Evolutionary conservation across 2,888 invertebrate species (phyloP).

Genomic region (Kryphioiulus occultus): DNA sequence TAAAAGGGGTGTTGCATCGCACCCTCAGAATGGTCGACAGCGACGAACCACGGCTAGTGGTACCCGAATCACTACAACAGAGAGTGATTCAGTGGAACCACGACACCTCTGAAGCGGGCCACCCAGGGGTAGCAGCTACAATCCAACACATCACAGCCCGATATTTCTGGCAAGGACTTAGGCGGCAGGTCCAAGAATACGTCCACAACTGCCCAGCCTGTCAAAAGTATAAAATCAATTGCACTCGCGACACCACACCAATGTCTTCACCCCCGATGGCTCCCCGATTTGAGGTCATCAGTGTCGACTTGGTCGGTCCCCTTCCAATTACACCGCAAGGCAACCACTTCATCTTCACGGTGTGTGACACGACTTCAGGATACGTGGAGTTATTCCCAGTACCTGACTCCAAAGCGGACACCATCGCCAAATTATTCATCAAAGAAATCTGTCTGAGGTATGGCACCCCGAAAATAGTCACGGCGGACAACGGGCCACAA

Average conservation of each 20-base stretch:
- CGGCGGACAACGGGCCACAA: neutral
- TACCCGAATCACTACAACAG: neutral
- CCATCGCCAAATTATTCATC: neutral
- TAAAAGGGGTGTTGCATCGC: neutral
- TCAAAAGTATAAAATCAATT: neutral
- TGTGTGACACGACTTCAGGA: neutral
- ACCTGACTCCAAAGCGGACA: neutral
- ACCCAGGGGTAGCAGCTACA: neutral
- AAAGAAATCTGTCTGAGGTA: neutral
- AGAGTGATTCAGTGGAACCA: neutral
- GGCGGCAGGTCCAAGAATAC: no score
- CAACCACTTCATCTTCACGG: neutral
- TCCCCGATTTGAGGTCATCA: neutral
- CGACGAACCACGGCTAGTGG: neutral
- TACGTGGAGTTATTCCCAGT: neutral
- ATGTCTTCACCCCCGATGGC: neutral
- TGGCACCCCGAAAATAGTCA: neutral
- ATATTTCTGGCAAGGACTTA: no score
- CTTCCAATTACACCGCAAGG: neutral
- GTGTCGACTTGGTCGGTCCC: neutral
- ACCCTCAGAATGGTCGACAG: neutral
- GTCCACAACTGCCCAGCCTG: neutral
- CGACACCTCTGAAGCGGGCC: neutral
- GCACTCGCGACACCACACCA: rapidly evolving
- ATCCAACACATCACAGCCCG: neutral